Evolutionary conservation across 2,888 invertebrate genomes (phyloP).

Genomic region (Stenodema calcarata): DNA sequence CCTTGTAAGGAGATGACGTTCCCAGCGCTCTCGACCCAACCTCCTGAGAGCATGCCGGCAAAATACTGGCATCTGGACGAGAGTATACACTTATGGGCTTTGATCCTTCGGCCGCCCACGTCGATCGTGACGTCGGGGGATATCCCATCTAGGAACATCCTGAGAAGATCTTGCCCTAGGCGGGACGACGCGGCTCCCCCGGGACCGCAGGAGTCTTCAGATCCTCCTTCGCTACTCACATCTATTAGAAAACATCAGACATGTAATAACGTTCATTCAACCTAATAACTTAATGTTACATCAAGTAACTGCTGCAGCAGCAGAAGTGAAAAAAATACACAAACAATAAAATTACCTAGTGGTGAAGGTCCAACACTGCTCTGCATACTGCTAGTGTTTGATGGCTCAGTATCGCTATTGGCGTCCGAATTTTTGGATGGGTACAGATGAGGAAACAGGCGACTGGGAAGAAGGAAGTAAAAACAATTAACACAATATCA

Average conservation of each 20-base stretch:
- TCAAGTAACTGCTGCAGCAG: too few relatives aligned
- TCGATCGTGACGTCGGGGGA: conserved; percentile 87
- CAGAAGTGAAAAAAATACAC: conserved; percentile 11
- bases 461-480: conserved; percentile 61
- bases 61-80: conserved; percentile 93
- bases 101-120: conserved; percentile 80
- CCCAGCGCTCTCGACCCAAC: conserved; percentile 80
- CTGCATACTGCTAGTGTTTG: conserved; percentile 62
- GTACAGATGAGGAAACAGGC: conserved; percentile 67
- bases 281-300: too few relatives aligned
- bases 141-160: conserved; percentile 91
- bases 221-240: conserved; percentile 53
- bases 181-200: conserved; percentile 65
- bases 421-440: conserved; percentile 54
- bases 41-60: conserved; percentile 86
- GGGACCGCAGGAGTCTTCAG: conserved; percentile 49
- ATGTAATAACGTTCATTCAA: neutral
- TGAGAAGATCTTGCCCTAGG: conserved; percentile 83
- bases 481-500: too few relatives aligned
- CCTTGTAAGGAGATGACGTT: conserved; percentile 86
- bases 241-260: neutral
- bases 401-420: conserved; percentile 57
- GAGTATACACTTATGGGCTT: conserved; percentile 90
- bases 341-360: conserved; percentile 61
- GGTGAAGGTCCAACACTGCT: conserved; percentile 65